A percentile compares a stretch with the other conserved stretches of the same genome.
Conservation (phyloP, 2,113 vertebrate species). For the Mustela lutreola region DNA sequence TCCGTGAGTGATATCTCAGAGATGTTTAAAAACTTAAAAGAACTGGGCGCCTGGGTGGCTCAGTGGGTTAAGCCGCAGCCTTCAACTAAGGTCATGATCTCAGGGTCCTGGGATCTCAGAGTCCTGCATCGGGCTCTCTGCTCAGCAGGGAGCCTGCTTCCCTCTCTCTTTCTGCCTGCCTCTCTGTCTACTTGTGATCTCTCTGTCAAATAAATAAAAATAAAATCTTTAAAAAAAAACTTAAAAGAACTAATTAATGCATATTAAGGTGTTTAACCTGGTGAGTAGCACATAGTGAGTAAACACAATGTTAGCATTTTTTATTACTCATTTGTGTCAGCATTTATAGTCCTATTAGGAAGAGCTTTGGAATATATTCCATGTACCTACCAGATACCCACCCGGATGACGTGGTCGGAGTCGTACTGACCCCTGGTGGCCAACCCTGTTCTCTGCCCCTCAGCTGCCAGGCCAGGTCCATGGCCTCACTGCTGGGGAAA, state of each 20-base stretch:
- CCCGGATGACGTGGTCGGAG: neutral
- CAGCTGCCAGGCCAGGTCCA: neutral
- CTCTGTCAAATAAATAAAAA: too few species aligned
- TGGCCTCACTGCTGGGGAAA: neutral
- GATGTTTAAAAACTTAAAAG: conserved; percentile 30
- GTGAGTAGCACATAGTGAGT: neutral
- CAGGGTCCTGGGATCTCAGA: too few species aligned
- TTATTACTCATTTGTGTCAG: neutral
- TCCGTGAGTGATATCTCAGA: conserved; percentile 33
- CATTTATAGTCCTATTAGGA: neutral
- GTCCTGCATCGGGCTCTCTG: too few species aligned
- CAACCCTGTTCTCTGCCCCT: neutral
- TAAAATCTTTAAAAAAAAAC: neutral
- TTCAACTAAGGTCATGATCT: too few species aligned
- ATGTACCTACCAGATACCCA: neutral
- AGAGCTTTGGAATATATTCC: neutral
- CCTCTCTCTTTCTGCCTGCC: too few species aligned
- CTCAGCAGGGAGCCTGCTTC: too few species aligned
- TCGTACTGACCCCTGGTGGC: neutral
- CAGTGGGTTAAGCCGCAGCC: too few species aligned
- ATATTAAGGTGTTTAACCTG: neutral
- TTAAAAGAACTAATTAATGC: neutral
- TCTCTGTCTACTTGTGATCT: too few species aligned
- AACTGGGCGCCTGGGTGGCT: neutral
- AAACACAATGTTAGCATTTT: neutral